Base-by-base conservation (phyloP, 2,113 vertebrate genomes). In the Oryctolagus cuniculus region DNA sequence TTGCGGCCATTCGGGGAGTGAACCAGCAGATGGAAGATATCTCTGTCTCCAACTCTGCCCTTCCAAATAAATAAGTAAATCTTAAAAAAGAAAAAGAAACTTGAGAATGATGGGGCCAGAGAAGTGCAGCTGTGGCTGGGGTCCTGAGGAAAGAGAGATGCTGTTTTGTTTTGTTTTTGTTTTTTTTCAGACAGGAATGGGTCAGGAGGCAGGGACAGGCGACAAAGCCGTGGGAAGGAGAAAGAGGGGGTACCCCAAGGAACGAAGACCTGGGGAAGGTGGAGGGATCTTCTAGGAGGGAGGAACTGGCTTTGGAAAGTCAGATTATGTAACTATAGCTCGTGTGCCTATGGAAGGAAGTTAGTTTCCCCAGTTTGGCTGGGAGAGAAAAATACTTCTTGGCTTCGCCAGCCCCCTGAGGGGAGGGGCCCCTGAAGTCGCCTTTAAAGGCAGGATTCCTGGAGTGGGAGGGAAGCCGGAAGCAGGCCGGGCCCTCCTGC, bases 301-400 rank as follows among this genome's bases (percentile, higher is more conserved):
- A 77, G 49, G 24, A 87, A 58, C 19, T 53, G 67, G 31, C 38
- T 69, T 86, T 38, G 38, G 19, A 15, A 81, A 85, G 72, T 81
- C 6, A 38, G 34, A 70, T 22, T 49, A 38, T n/a, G 27, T 63
- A 72, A 72, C 75, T 67, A 51, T 25, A 74, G 67, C 55, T 63
- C 29, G 53, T 2, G 0, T 61, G 31, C 29, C 22, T 16, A 84
- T 89, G 84, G 74, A 95, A 80, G 82, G 49, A 90, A 70, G 21
- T 89, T 92, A 38, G 17, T 94, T 80, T 80, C 95, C 92, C 92
- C 51, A 22, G 12, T 58, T 93, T 79, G 82, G 75, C n/a, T 53
- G 55, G 58, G n/a, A 44, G 29, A 77, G 19, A 58, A 81, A 82
- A 90, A 61, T 80, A 72, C 63, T 83, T 75, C 80, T 95, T 58